Evolutionary conservation across 2,113 vertebrate genomes (phyloP), one percentile per base, ranked within the genome.

Genomic region (Otocyon megalotis): DNA sequence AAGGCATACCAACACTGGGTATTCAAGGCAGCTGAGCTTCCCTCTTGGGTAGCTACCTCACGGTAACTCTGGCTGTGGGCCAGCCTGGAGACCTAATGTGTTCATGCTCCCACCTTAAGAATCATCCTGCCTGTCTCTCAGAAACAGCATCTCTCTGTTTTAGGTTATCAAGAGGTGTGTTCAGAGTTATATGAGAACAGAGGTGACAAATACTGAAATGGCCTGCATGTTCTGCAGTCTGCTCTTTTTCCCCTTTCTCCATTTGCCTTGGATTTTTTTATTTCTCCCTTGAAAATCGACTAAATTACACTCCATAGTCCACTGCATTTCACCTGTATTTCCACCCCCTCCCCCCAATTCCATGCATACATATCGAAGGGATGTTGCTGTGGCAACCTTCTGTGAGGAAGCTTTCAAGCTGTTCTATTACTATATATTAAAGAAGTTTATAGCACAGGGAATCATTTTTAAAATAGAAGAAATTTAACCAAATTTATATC

Each of bases 331-430:
- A 97, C 62, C 83, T 96, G 58, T 88, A 77, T 94, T 92, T 83
- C 60, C 15, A 15, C 20, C 16, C 10, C 69, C 24, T 26, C 16
- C 8, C 43, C 32, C 43, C 81, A 60, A 54, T 94, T 84, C 74
- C 63, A 93, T 8, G 24, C 54, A 85, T 69, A 67, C 90, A 43
- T 85, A 94, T 90, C 0, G 24, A 96, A 96, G 84, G 26, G 30
- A 72, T 92, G 96, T 98, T 97, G 93, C 97, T 98, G 96, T 97
- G 95, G 92, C 93, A 98, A 97, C 88, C 83, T 93, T 93, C 90
- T 79, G 65, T 62, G 77, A 97, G 54, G 81, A 97, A 97, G 95
- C n/a, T 96, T 91, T 79, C 0, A 15, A 88, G 81, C 90, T 94
- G 37, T 81, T 97, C 80, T 95, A 93, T 80, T 97, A 96, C 95